A percentile compares a stretch with the other conserved stretches of the same genome.
Conservation (phyloP, 2,797 vertebrate species). For the Myripristis jacobus region DNA sequence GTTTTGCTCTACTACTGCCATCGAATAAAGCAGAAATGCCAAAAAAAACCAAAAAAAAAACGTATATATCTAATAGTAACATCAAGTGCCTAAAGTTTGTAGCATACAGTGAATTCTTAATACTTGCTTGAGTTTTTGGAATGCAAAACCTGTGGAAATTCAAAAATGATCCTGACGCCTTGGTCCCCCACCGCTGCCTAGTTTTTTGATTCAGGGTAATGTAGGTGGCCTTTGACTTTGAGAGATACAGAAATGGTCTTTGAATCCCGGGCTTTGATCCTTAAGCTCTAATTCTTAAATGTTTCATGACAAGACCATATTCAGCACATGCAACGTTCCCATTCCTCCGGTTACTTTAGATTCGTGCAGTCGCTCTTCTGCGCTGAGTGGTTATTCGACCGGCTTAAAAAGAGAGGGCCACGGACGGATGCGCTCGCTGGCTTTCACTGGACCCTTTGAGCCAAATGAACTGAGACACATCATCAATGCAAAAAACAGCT, state of each 20-base stretch:
- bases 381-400: constrained; percentile 1
- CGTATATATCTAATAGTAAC: too few species aligned
- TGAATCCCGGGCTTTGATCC: constrained; percentile 10
- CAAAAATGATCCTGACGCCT: background rate
- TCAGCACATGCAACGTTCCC: background rate
- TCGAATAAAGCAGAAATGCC: too few species aligned
- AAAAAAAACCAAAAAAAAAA: too few species aligned
- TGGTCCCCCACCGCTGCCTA: background rate
- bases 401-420: background rate
- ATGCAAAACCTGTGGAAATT: background rate
- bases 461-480: constrained; percentile 51
- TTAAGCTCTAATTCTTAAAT: constrained; percentile 14
- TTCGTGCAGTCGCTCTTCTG: constrained; percentile 4
- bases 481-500: constrained; percentile 42
- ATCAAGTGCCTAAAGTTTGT: too few species aligned
- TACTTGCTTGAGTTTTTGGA: background rate
- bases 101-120: background rate
- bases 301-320: constrained; percentile 4
- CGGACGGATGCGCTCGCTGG: background rate
- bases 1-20: too few species aligned
- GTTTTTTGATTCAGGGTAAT: constrained; percentile 9
- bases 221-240: constrained; percentile 19
- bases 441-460: constrained; percentile 26
- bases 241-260: constrained; percentile 15
- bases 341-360: constrained; percentile 1